These are phyloP conservation scores for Ganaspis brasiliensis DNA, from an alignment of 2,888 invertebrate genomes.

Conservation along the genomic window DNA sequence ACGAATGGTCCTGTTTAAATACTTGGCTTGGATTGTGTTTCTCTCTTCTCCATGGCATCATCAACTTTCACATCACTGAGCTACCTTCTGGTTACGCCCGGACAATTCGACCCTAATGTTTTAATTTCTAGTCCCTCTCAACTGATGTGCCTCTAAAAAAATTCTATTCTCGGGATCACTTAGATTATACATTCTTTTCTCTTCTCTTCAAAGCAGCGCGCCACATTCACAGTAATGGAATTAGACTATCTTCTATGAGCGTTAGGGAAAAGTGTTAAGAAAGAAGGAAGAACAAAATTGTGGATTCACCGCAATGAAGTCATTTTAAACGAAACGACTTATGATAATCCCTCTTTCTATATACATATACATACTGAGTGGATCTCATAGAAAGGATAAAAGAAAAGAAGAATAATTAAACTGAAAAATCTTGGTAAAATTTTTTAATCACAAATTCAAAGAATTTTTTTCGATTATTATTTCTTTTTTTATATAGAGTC, in stretches of 20 bases:
- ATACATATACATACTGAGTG: neutral
- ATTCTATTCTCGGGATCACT: constrained; percentile 27
- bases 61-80: constrained; percentile 12
- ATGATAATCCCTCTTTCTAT: neutral
- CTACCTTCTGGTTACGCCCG: constrained; percentile 11
- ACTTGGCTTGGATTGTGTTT: constrained; percentile 19
- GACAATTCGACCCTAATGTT: constrained; percentile 20
- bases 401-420: constrained; percentile 7
- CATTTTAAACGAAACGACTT: constrained; percentile 6
- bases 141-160: neutral
- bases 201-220: neutral
- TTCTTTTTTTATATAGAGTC: too few relatives aligned
- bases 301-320: constrained; percentile 4
- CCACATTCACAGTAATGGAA: constrained; percentile 7
- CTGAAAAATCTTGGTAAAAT: neutral
- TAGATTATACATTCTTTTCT: neutral
- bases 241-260: constrained; percentile 26
- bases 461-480: neutral
- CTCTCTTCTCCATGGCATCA: neutral
- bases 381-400: neutral
- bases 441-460: too few relatives aligned
- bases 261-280: neutral
- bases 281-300: neutral
- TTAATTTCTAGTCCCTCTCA: constrained; percentile 16
- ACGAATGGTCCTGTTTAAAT: constrained; percentile 17